Evolutionary conservation across 2,113 vertebrate species (phyloP).

Genomic region (Eupsittula cactorum): DNA sequence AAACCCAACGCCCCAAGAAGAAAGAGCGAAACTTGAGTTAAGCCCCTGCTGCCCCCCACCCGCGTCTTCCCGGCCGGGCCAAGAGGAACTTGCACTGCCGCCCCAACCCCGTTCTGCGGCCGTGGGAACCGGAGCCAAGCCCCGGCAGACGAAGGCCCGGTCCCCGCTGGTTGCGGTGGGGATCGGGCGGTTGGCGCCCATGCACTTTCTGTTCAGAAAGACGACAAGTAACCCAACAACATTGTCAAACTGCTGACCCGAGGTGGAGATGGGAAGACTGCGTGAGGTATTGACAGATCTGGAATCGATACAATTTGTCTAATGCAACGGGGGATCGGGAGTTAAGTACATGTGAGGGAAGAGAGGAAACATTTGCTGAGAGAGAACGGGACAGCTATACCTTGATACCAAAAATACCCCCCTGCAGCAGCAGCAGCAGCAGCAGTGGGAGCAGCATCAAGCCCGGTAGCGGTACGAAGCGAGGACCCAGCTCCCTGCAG

Average conservation of each 20-base stretch:
- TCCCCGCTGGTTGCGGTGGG: slow-evolving; percentile 6
- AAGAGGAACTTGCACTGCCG: slow-evolving; percentile 43
- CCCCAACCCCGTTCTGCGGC: slow-evolving; percentile 16
- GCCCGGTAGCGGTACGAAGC: slow-evolving; percentile 2
- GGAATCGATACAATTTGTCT: slow-evolving; percentile 62
- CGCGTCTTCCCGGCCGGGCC: neutral
- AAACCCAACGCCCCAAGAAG: slow-evolving; percentile 38
- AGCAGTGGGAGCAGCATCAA: neutral
- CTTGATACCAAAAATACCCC: slow-evolving; percentile 47
- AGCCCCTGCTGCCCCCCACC: neutral
- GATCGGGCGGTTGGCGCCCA: slow-evolving; percentile 21
- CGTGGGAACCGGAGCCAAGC: slow-evolving; percentile 35
- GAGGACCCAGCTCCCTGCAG: slow-evolving; percentile 31
- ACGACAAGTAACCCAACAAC: slow-evolving; percentile 47
- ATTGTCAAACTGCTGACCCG: slow-evolving; percentile 57
- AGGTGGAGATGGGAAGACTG: slow-evolving; percentile 48
- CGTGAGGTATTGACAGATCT: slow-evolving; percentile 46
- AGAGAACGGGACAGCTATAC: slow-evolving; percentile 44
- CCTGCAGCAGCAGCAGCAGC: neutral
- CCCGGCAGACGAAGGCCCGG: neutral
- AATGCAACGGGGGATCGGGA: slow-evolving; percentile 60
- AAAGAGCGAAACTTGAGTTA: slow-evolving; percentile 56
- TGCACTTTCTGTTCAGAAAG: slow-evolving; percentile 54
- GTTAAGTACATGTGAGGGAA: slow-evolving; percentile 37
- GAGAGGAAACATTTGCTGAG: slow-evolving; percentile 8